Percentiles rank a stretch among this genome's conserved stretches.
Evolutionary conservation across 2,113 vertebrate species (phyloP).

Genomic region (Spheniscus mendiculus): DNA sequence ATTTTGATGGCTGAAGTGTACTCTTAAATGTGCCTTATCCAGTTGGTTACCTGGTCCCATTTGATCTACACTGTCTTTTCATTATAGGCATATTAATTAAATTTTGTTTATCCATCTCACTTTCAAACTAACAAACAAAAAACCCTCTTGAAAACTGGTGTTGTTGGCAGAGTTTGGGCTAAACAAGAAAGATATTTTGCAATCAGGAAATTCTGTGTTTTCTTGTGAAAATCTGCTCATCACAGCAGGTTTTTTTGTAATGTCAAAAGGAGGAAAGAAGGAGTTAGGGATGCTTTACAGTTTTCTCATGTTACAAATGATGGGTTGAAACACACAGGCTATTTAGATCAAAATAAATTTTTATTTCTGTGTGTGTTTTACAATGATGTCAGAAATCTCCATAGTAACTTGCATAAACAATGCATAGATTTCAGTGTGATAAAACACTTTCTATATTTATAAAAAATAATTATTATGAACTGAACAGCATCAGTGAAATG

Average conservation of each 20-base stretch:
- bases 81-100: background rate
- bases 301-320: background rate
- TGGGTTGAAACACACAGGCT: background rate
- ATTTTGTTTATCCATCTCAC: background rate
- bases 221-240: background rate
- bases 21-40: background rate
- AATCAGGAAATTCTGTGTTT: background rate
- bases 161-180: background rate
- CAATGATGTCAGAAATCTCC: background rate
- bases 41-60: background rate
- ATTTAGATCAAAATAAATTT: background rate
- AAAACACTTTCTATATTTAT: background rate
- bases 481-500: background rate
- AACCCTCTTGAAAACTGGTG: background rate
- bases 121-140: background rate
- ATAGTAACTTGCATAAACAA: background rate
- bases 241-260: background rate
- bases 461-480: background rate
- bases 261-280: background rate
- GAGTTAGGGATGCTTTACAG: background rate
- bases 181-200: background rate
- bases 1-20: background rate
- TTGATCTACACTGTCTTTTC: background rate
- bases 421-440: background rate
- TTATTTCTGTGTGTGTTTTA: background rate